A percentile compares a stretch with the other conserved stretches of the same genome.
Evolutionary conservation across 1,140 invertebrate genomes (phyloP).

Genomic region (Hyles vespertilio): DNA sequence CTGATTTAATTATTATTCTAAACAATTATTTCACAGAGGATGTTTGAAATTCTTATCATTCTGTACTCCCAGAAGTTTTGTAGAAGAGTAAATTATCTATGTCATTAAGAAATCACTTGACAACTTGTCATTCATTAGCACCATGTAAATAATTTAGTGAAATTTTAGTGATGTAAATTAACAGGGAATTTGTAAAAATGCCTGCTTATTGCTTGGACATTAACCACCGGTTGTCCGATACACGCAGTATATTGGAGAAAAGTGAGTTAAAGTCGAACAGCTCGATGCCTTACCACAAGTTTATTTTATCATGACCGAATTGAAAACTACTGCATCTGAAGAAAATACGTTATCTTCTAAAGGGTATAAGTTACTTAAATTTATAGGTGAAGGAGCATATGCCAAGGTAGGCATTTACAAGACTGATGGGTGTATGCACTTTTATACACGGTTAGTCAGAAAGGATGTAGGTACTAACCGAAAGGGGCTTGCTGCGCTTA

Average conservation of each 20-base stretch:
- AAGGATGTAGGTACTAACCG: too few species aligned
- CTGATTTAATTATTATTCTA: too few species aligned
- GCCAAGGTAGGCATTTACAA: constrained; percentile 72
- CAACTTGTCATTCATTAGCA: constrained; percentile 12
- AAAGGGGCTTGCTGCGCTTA: too few species aligned
- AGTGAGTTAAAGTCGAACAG: constrained; percentile 21
- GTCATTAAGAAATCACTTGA: constrained; percentile 20
- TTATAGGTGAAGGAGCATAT: constrained; percentile 81
- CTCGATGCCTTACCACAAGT: constrained; percentile 32
- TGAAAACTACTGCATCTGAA: constrained; percentile 75
- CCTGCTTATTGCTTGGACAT: constrained; percentile 30
- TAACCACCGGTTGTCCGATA: constrained; percentile 27
- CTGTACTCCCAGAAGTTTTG: not conserved
- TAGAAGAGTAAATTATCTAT: constrained; percentile 20
- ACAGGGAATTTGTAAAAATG: constrained; percentile 50
- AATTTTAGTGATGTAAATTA: constrained; percentile 45
- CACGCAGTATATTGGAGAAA: constrained; percentile 16
- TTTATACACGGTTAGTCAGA: too few species aligned
- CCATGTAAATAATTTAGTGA: constrained; percentile 20
- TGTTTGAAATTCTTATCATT: not conserved
- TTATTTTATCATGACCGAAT: constrained; percentile 60
- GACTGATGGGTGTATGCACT: too few species aligned
- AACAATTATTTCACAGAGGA: too few species aligned
- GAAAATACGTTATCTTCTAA: constrained; percentile 76
- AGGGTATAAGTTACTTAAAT: constrained; percentile 78